Evolutionary conservation across 1,140 invertebrate genomes (phyloP), one percentile per base, ranked within the genome.

Genomic region (Pseudomyrmex dendroicus): DNA sequence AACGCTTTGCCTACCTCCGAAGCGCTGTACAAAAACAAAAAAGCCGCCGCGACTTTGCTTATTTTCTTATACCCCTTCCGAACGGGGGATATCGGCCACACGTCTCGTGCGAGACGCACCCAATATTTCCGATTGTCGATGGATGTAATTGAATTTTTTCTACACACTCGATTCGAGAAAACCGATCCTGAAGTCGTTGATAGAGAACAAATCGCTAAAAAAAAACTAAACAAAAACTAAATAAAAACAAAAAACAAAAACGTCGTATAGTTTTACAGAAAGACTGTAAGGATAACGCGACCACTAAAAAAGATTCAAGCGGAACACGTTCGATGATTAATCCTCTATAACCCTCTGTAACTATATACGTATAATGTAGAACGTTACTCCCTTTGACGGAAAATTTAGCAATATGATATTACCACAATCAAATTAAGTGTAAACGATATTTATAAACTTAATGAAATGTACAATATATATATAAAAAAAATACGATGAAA

Each of bases 1-100:
- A 80, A 80, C 76, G 76, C 76, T 80, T 72, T 80, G 66, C 44
- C 76, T 80, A 80, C 54, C 76, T 80, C 76, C 64, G 64, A 48
- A 57, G 76, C 76, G 76, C 76, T 72, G 66, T 46, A 35, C n/a
- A 68, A 57, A 56, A 67, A 35, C 5, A 35, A 35, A 35, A 35
- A 35, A 7, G 35, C 35, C 35, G 66, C 20, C 52, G 54, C 76
- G n/a, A 61, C 12, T 72, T 80, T 12, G 20, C 66, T 80, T 48
- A 80, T 61, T 80, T 70, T 80, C 44, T 17, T 70, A 56, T 44
- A 50, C 35, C 46, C 50, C 17, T 35, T 15, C 1, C 17, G 54
- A 22, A 17, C 22, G 9, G 52, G 35, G 5, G 5, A 35, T 35
- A 35, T 35, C 35, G 35, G 35, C 35, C 35, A 35, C 35, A 7